phyloP scores from a whole-genome alignment of 2,888 invertebrate species.

The Drosophila histrio region DNA sequence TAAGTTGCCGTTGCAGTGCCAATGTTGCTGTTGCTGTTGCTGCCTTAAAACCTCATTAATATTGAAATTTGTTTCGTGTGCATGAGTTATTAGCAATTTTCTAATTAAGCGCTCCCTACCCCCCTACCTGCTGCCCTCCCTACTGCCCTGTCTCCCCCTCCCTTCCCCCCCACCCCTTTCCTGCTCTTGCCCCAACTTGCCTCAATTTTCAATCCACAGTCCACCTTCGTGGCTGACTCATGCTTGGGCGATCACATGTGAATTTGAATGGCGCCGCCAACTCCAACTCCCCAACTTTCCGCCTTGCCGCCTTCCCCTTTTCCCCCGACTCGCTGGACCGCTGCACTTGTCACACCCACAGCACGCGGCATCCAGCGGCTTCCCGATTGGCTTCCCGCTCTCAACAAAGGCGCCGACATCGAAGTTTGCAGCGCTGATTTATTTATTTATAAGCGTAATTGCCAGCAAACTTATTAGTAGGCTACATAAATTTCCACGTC shows the following conservation, averaged over 20 bases:
- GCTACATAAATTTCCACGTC: constrained; percentile 53
- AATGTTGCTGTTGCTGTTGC: constrained; percentile 33
- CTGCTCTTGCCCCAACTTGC: neutral
- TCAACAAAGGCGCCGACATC: constrained; percentile 51
- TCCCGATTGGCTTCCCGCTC: constrained; percentile 1
- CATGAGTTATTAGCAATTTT: constrained; percentile 82
- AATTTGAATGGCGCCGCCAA: constrained; percentile 62
- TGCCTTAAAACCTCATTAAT: constrained; percentile 76
- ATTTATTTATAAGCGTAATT: constrained; percentile 75
- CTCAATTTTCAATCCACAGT: constrained; percentile 6
- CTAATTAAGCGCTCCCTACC: constrained; percentile 74
- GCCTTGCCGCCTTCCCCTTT: neutral
- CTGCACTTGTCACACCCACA: constrained; percentile 73
- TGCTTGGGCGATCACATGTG: constrained; percentile 74
- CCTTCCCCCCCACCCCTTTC: neutral
- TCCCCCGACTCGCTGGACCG: neutral
- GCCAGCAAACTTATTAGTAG: constrained; percentile 59
- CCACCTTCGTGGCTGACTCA: constrained; percentile 41
- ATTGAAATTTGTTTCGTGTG: constrained; percentile 80
- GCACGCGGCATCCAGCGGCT: constrained; percentile 45
- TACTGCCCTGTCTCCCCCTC: neutral
- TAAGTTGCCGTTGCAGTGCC: constrained; percentile 54
- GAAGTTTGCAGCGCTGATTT: constrained; percentile 61
- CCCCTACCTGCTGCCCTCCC: neutral
- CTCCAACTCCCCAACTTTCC: too few species aligned